Evolutionary conservation across 2,797 vertebrate species (phyloP), one percentile per base, ranked within the genome.

Genomic region (Onychomys arenicola): DNA sequence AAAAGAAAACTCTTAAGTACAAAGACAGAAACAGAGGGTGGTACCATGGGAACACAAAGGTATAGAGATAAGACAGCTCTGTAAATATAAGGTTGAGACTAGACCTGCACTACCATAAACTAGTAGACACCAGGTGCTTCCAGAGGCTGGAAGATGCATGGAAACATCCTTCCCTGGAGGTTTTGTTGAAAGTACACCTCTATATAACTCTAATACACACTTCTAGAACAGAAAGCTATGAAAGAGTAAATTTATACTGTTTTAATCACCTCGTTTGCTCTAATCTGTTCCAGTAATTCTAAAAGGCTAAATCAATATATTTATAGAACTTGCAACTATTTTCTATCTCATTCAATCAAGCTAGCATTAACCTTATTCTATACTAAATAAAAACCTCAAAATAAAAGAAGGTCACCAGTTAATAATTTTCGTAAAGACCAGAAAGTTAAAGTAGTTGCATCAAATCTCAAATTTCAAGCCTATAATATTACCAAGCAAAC

Each of bases 81-180:
- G 27, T 76, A 63, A 88, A 29, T 80, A 46, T 40, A n/a, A 43
- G 9, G 9, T 21, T 43, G 61, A 69, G 23, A 55, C 13, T 13
- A 57, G 29, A 80, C 13, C 27, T 19, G 2, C 6, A 34, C 29
- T 37, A 11, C 6, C 37, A n/a, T 19, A 59, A 71, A 17, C 29
- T 2, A 46, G 9, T 16, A 43, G 32, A 43, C 9, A 67, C n/a
- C 0, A 1, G 23, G 8, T 7, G 2, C 46, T 65, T 40, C 11
- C 46, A 34, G 29, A 23, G 10, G 21, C 8, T 43, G 16, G 29
- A 85, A 71, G 29, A 88, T 43, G 14, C 29, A 71, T 43, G 34
- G 16, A 77, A 52, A 10, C 27, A 32, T 61, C 12, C 6, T 77
- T 34, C 49, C 17, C 11, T n/a, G 8, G 4, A 49, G 29, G 29